Evolutionary conservation across 2,888 invertebrate genomes (phyloP).

Genomic region (Nasonia oneida): DNA sequence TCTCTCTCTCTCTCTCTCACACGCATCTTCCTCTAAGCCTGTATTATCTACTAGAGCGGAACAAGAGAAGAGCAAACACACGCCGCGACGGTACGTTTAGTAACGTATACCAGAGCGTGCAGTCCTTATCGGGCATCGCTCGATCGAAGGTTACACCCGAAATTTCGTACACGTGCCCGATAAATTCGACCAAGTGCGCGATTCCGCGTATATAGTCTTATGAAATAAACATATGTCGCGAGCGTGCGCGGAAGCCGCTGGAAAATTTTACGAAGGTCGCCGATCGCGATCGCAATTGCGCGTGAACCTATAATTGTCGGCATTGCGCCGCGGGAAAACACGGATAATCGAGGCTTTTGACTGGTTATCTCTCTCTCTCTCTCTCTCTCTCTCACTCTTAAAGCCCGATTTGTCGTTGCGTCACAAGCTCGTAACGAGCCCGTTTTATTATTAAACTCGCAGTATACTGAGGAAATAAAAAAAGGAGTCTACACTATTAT

Average conservation of each 20-base stretch:
- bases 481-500: too few relatives aligned
- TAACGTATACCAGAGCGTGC: background rate
- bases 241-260: background rate
- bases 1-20: background rate
- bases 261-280: constrained; percentile 52
- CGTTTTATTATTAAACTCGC: too few relatives aligned
- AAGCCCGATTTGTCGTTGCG: background rate
- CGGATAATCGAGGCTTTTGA: background rate
- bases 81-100: background rate
- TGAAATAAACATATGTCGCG: constrained; percentile 7
- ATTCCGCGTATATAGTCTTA: constrained; percentile 18
- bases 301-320: constrained; percentile 44
- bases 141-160: constrained; percentile 43
- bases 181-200: constrained; percentile 29
- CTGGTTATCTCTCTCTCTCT: background rate
- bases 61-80: constrained; percentile 1
- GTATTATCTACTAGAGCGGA: background rate
- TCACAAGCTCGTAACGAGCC: background rate
- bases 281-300: constrained; percentile 14
- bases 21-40: background rate
- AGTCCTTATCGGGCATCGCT: constrained; percentile 47
- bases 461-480: too few relatives aligned
- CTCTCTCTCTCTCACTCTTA: background rate
- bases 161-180: constrained; percentile 37
- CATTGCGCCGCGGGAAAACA: constrained; percentile 23